Base-by-base conservation (phyloP, 2,113 vertebrate species). In the Danionella cerebrum region DNA sequence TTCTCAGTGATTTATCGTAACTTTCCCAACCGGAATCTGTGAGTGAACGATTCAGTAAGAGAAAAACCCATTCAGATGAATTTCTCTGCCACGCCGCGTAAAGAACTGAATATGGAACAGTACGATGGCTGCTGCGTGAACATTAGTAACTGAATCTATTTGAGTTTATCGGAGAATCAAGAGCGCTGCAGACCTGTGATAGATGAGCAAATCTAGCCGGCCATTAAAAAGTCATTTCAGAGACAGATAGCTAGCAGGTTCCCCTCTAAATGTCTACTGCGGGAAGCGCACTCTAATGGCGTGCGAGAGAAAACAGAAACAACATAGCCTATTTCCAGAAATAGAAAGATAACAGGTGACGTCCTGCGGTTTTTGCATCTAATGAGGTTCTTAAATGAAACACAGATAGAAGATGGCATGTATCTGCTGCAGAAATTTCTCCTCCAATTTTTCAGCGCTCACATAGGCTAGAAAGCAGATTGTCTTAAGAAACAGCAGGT, bases 221-320 rank as follows among this genome's bases (percentile, higher is more conserved):
- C 84, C 87, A 89, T 89, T 89, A 88, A 88, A 89, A 88, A 87
- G 87, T 88, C 82, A 87, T 89, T 89, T 88, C 85, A 84, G 88
- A 88, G 87, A 88, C 87, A 85, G 86, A 88, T 88, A 86, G 85
- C 82, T 82, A 83, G 83, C 80, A 86, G 85, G 80, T 88, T 86
- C 83, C 81, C 84, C 51, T 70, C 25, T 67, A 51, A 60, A 69
- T 54, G 41, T 62, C 70, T 65, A 66, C 67, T 67, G 48, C 57
- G 18, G 63, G 45, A 72, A 65, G 31, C 39, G 47, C 59, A 21
- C 67, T 68, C 50, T 68, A 47, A 33, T 31, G 66, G 48, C 16
- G 64, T 44, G 31, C 31, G 27, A 31, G 38, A 71, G 53, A 48
- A 47, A 53, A 59, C 42, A 45, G 41, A 65, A 47, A 44, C 50